phyloP scores from a whole-genome alignment of 2,888 invertebrate genomes.

The Blera fallax region DNA sequence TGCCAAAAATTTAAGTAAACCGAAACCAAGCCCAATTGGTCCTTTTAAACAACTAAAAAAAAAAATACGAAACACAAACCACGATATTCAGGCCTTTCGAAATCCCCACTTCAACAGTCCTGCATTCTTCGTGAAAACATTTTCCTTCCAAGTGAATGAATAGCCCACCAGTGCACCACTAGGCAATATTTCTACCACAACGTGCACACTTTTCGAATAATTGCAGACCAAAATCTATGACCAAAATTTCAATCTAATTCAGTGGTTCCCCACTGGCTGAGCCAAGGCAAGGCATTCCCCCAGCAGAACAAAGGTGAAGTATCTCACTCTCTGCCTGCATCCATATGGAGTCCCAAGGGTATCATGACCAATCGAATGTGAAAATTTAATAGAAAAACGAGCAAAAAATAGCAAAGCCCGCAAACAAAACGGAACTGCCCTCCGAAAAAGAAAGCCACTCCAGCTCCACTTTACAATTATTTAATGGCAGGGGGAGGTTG shows the following conservation, averaged over 20 bases:
- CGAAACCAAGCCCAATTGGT: too few species aligned
- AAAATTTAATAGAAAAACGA: conserved; percentile 70
- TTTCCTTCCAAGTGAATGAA: conserved; percentile 15
- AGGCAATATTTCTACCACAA: conserved; percentile 26
- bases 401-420: conserved; percentile 19
- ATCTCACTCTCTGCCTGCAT: conserved; percentile 12
- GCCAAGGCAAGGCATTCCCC: conserved; percentile 32
- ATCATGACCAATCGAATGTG: conserved; percentile 72
- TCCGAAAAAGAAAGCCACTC: conserved; percentile 44
- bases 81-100: neutral
- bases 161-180: conserved; percentile 21
- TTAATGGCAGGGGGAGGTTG: conserved; percentile 45
- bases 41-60: neutral
- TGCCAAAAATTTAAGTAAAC: too few species aligned
- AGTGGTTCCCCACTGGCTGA: conserved; percentile 59
- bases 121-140: neutral
- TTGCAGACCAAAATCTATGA: conserved; percentile 52
- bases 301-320: conserved; percentile 26
- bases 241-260: conserved; percentile 67
- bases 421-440: conserved; percentile 65
- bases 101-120: neutral
- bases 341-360: conserved; percentile 54
- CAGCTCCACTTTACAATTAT: conserved; percentile 70
- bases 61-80: neutral
- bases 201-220: conserved; percentile 35